Conservation (phyloP, 2,797 vertebrate genomes). For the Acanthiza pusilla region DNA sequence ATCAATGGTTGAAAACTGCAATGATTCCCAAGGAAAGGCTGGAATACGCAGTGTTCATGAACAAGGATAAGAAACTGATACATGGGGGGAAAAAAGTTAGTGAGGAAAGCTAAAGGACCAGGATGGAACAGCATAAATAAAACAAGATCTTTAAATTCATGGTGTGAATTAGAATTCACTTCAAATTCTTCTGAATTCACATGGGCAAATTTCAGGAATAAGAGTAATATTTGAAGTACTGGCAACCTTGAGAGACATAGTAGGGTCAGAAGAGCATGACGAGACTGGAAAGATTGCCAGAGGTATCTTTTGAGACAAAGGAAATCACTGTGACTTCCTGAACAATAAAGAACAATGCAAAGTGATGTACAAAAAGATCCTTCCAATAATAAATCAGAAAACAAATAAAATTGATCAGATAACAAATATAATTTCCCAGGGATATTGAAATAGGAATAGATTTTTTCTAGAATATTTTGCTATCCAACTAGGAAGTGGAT, state of each 20-base stretch:
- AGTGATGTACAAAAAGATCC: not conserved
- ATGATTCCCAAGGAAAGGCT: not conserved
- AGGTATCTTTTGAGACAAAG: not conserved
- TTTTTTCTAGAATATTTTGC: not conserved
- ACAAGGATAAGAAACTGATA: not conserved
- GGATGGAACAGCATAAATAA: not conserved
- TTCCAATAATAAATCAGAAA: not conserved
- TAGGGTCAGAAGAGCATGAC: not conserved
- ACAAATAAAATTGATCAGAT: not conserved
- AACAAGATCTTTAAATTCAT: not conserved
- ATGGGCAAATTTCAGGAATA: not conserved
- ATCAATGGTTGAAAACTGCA: not conserved
- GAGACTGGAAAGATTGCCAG: not conserved
- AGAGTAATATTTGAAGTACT: not conserved
- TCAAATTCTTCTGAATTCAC: not conserved
- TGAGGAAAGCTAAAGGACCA: not conserved
- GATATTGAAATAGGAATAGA: not conserved
- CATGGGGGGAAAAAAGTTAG: not conserved
- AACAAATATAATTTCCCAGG: not conserved
- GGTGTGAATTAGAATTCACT: not conserved
- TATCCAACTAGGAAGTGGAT: not conserved
- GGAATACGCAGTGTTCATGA: not conserved
- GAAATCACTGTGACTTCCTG: not conserved
- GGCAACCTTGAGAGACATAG: not conserved
- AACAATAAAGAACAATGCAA: not conserved